A percentile compares a stretch with the other conserved stretches of the same genome.
These are phyloP conservation scores for Cosmia trapezina DNA, from an alignment of 2,888 invertebrate genomes.

Conservation along the genomic window DNA sequence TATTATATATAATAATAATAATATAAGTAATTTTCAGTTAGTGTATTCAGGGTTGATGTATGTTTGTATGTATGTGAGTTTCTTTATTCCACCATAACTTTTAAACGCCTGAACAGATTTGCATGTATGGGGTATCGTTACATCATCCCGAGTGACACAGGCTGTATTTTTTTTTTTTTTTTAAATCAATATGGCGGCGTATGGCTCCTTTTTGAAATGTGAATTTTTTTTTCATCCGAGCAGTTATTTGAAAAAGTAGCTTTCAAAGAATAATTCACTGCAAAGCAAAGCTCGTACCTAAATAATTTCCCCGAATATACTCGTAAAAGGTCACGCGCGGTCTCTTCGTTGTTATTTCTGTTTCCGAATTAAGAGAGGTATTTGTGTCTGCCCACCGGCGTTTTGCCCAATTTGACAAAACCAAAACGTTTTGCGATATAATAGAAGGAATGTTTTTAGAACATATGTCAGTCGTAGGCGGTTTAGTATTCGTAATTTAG, in stretches of 20 bases:
- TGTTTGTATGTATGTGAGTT: too few species aligned
- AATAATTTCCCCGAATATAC: constrained; percentile 32
- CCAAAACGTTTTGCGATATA: constrained; percentile 24
- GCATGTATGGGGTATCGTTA: too few species aligned
- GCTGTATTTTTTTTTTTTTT: too few species aligned
- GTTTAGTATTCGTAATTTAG: constrained; percentile 26
- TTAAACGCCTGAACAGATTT: too few species aligned
- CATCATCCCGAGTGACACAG: too few species aligned
- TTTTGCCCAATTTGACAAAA: constrained; percentile 37
- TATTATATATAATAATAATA: too few species aligned
- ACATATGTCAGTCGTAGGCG: constrained; percentile 3
- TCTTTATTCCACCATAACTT: too few species aligned
- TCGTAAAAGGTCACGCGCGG: constrained; percentile 53
- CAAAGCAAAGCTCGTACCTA: constrained; percentile 3
- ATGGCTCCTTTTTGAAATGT: too few species aligned
- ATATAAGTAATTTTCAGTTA: too few species aligned
- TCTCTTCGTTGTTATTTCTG: constrained; percentile 46
- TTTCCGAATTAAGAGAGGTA: constrained; percentile 40
- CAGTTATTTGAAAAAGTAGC: constrained; percentile 6
- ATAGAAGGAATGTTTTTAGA: constrained; percentile 16
- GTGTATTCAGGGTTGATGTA: too few species aligned
- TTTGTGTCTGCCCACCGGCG: constrained; percentile 35
- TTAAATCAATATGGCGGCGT: too few species aligned
- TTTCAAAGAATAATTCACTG: constrained; percentile 5
- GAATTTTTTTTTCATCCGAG: not conserved